Evolutionary conservation across 2,888 invertebrate genomes (phyloP).

Genomic region (Oscheius sp.): DNA sequence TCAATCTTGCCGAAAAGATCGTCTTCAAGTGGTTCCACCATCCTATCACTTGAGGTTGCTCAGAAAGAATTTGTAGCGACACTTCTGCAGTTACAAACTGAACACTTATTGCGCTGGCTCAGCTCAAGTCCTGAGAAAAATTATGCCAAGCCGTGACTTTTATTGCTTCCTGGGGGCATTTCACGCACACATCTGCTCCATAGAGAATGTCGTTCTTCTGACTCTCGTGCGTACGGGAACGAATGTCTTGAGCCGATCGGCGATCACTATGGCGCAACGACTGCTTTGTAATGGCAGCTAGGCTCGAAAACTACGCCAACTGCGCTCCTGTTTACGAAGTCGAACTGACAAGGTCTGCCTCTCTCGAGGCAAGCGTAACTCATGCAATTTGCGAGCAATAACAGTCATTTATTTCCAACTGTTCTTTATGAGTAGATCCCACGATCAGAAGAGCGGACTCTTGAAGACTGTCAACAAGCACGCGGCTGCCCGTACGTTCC

Average conservation of each 20-base stretch:
- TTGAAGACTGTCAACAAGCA: too few species aligned
- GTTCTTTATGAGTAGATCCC: neutral
- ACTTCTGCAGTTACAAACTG: neutral
- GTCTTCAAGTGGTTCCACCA: slow-evolving; percentile 17
- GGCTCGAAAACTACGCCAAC: slow-evolving; percentile 30
- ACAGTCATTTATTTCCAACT: neutral
- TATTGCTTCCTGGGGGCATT: slow-evolving; percentile 9
- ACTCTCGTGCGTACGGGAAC: slow-evolving; percentile 19
- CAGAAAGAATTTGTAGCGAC: neutral
- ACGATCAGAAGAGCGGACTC: too few species aligned
- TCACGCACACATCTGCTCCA: neutral
- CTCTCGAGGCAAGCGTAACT: slow-evolving; percentile 1
- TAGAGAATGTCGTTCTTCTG: neutral
- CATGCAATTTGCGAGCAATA: neutral
- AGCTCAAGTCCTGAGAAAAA: too few species aligned
- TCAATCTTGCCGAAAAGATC: slow-evolving; percentile 16
- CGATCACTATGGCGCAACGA: slow-evolving; percentile 30
- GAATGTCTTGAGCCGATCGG: slow-evolving; percentile 25
- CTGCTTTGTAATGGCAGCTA: slow-evolving; percentile 29
- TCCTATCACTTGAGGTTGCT: neutral
- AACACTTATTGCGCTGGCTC: too few species aligned
- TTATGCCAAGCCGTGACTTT: neutral
- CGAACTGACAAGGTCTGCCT: slow-evolving; percentile 23
- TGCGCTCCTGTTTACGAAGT: slow-evolving; percentile 31
- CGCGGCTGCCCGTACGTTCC: too few species aligned